These are phyloP conservation scores for Drosophila athabasca DNA, from an alignment of 1,140 invertebrate genomes.

Conservation along the genomic window DNA sequence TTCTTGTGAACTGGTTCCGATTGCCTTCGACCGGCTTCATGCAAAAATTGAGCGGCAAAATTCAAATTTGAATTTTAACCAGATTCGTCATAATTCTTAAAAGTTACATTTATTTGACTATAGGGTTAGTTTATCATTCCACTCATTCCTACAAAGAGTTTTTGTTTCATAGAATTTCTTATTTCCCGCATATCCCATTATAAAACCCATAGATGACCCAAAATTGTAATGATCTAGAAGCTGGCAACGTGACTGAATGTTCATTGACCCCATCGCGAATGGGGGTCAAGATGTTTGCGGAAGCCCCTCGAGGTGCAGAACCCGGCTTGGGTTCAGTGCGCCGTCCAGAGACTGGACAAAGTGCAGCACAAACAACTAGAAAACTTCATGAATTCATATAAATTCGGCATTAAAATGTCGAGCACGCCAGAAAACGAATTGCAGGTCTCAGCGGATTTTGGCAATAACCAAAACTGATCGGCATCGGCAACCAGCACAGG, in stretches of 20 bases:
- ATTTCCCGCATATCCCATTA: not conserved
- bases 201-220: conserved; percentile 4
- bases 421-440: conserved; percentile 63
- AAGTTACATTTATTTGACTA: too few species aligned
- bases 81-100: too few species aligned
- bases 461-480: conserved; percentile 49
- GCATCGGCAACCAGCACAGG: conserved; percentile 28
- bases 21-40: too few species aligned
- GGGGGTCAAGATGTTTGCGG: conserved; percentile 73
- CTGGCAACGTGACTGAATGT: conserved; percentile 45
- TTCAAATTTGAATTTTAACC: too few species aligned
- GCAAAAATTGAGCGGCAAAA: too few species aligned
- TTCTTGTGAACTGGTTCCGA: too few species aligned
- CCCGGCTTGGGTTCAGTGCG: conserved; percentile 31
- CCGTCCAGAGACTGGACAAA: conserved; percentile 31
- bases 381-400: conserved; percentile 52
- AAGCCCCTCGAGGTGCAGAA: conserved; percentile 46
- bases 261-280: conserved; percentile 63
- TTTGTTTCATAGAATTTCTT: too few species aligned
- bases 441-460: conserved; percentile 65
- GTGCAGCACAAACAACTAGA: conserved; percentile 43
- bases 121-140: too few species aligned
- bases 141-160: too few species aligned
- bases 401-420: conserved; percentile 78
- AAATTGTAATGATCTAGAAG: conserved; percentile 4